phyloP scores from a whole-genome alignment of 2,113 vertebrate species.

The Salvelinus sp. region DNA sequence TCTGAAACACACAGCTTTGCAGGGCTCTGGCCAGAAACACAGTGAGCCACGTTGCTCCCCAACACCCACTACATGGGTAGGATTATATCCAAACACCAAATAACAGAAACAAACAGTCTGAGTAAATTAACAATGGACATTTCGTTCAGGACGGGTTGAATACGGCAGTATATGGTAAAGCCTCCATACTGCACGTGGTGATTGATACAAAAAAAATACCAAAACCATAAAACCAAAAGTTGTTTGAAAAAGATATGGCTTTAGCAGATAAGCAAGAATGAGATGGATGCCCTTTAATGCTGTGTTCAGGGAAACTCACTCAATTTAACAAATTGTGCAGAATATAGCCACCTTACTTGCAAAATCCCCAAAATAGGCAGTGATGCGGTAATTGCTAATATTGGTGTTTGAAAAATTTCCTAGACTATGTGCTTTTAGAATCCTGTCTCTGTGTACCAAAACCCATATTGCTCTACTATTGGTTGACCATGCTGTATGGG shows the following conservation, averaged over 20 bases:
- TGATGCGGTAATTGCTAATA: not conserved
- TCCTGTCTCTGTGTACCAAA: not conserved
- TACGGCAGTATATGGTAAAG: slow-evolving; percentile 67
- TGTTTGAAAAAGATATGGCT: slow-evolving; percentile 60
- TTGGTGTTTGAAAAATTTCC: not conserved
- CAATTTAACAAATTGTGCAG: not conserved
- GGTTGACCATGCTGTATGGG: no score
- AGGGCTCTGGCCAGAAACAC: slow-evolving; percentile 55
- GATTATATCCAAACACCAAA: slow-evolving; percentile 43
- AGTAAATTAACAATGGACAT: slow-evolving; percentile 45
- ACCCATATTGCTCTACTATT: no score
- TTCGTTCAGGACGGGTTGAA: slow-evolving; percentile 56
- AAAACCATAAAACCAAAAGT: slow-evolving; percentile 52
- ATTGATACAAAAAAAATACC: slow-evolving; percentile 41
- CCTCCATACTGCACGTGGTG: slow-evolving; percentile 66
- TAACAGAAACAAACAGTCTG: slow-evolving; percentile 62
- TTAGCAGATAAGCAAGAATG: slow-evolving; percentile 64
- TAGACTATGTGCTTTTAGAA: not conserved
- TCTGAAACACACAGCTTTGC: slow-evolving; percentile 71
- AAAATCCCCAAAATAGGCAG: not conserved
- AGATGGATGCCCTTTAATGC: slow-evolving; percentile 35
- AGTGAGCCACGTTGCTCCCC: slow-evolving; percentile 27
- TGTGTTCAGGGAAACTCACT: not conserved
- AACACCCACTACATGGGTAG: slow-evolving; percentile 28
- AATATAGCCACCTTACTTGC: not conserved